Percentiles rank a stretch among this genome's conserved stretches.
Evolutionary conservation across 2,888 invertebrate species (phyloP).

Genomic region (Lasioglossum figueresi): DNA sequence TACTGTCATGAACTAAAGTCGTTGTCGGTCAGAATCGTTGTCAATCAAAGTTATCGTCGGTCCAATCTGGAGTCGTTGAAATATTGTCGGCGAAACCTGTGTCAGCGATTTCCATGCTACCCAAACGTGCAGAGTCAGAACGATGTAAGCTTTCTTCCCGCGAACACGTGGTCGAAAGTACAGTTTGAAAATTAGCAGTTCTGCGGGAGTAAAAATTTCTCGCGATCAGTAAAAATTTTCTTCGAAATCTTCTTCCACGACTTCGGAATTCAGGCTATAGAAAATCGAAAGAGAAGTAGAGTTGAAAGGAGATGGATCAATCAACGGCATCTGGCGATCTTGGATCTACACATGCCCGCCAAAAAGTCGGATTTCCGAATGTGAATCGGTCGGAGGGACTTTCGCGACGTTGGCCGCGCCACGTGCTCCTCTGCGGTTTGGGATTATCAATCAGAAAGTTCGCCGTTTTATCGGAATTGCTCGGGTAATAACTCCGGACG

Average conservation of each 20-base stretch:
- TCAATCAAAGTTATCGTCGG: no score
- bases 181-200: background rate
- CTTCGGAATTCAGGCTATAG: background rate
- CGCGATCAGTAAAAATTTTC: no score
- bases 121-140: no score
- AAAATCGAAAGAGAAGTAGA: background rate
- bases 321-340: background rate
- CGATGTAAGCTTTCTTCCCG: no score
- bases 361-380: slow-evolving; percentile 31
- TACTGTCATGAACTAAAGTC: no score
- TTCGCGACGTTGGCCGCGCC: slow-evolving; percentile 39
- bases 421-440: slow-evolving; percentile 43
- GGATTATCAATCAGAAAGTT: slow-evolving; percentile 45
- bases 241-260: background rate
- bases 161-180: no score
- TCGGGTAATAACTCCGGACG: slow-evolving; percentile 44
- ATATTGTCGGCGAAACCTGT: no score
- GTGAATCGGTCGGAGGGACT: slow-evolving; percentile 57
- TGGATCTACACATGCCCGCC: background rate
- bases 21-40: no score
- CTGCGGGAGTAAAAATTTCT: background rate
- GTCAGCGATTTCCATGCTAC: no score
- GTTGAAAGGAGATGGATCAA: background rate
- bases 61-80: no score
- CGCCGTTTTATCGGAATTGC: slow-evolving; percentile 37